Evolutionary conservation across 2,113 vertebrate genomes (phyloP), one percentile per base, ranked within the genome.

Genomic region (Tupaia tana): DNA sequence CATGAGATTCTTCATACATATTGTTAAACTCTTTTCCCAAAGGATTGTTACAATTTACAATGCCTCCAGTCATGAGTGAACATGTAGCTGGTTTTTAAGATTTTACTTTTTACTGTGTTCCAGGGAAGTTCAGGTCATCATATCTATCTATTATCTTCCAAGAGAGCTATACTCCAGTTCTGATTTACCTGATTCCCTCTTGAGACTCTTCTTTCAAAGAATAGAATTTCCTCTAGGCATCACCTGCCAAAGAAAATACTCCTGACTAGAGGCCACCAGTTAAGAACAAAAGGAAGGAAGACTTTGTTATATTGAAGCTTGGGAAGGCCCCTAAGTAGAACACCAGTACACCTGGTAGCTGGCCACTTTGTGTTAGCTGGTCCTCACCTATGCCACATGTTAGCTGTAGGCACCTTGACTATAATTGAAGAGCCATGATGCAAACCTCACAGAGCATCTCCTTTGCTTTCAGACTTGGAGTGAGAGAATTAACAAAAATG

Each of bases 141-240:
- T n/a, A 67, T 56, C 64, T 93, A 75, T 74, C 69, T 61, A 94
- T 89, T 73, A 86, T 89, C 61, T 88, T 90, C 78, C 2, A 82
- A 79, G 82, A 92, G 43, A 75, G 63, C 64, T 93, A 56, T 85
- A 61, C 85, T 90, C 24, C 73, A 78, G 64, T 73, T 14, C 56
- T 95, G 91, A 96, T 94, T 92, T 97, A 80, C 81, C 61, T 92
- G 73, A 56, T 85, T 92, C 66, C 59, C 92, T 96, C 78, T 96
- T 54, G 89, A 74, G 78, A 96, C 89, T 75, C 74, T 90, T 94
- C 81, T 92, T 95, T 97, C 67, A 96, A 95, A 94, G 93, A 94
- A 87, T 0, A 94, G 66, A 90, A 94, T 94, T 96, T 96, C 88
- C 87, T 71, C 80, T 85, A 93, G 63, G 75, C 29, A 94, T 95